A percentile compares a stretch with the other conserved stretches of the same genome.
Evolutionary conservation across 2,888 invertebrate genomes (phyloP).

Genomic region (Drosophila lutescens): DNA sequence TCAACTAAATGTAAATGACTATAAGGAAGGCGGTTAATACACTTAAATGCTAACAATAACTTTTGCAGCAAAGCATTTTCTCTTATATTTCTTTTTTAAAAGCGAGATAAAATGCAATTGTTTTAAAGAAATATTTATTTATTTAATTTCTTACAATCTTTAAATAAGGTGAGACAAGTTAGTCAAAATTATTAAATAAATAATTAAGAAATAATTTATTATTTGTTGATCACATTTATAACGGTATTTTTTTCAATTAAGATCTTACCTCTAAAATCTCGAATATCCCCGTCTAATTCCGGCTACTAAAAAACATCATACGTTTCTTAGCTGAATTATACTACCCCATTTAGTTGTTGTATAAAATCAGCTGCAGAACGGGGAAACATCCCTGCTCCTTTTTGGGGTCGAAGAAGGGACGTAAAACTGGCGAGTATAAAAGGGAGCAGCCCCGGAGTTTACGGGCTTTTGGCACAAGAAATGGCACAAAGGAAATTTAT

Average conservation of each 20-base stretch:
- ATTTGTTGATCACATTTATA: neutral
- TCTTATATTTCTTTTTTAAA: too few relatives aligned
- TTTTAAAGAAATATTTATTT: too few relatives aligned
- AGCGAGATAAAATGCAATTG: too few relatives aligned
- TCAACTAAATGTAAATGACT: constrained; percentile 45
- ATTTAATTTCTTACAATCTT: too few relatives aligned
- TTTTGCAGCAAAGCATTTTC: too few relatives aligned
- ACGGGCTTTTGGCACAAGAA: constrained; percentile 28
- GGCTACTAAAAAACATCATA: neutral
- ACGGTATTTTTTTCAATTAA: neutral
- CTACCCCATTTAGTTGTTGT: constrained; percentile 18
- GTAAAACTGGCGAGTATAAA: neutral
- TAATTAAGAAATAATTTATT: neutral
- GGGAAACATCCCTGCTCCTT: constrained; percentile 33
- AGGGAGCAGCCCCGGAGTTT: neutral
- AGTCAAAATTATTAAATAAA: too few relatives aligned
- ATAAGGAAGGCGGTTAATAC: neutral
- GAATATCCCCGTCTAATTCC: neutral
- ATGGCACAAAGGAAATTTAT: constrained; percentile 70
- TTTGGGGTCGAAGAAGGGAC: constrained; percentile 3
- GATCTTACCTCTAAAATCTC: neutral
- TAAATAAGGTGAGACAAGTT: too few relatives aligned
- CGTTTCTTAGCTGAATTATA: neutral
- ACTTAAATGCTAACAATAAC: neutral
- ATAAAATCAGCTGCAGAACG: constrained; percentile 29